Conservation (phyloP, 2,888 invertebrate genomes). For the Erebia aethiops region DNA sequence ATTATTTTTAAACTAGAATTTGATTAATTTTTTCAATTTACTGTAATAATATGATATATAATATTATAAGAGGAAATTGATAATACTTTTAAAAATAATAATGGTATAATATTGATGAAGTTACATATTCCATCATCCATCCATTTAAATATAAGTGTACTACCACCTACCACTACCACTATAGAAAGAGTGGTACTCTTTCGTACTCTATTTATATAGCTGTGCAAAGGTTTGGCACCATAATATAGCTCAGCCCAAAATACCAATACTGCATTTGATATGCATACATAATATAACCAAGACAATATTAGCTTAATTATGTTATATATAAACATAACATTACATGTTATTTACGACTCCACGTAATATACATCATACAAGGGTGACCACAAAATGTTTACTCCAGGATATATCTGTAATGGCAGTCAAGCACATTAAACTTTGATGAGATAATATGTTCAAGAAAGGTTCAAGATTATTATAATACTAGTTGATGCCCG, state of each 20-base stretch:
- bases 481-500: too few species aligned
- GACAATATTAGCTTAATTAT: conserved; percentile 28
- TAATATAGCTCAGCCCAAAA: too few species aligned
- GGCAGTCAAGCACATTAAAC: background rate
- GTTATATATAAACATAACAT: conserved; percentile 31
- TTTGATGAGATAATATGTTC: background rate
- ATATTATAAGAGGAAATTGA: too few species aligned
- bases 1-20: background rate
- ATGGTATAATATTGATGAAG: too few species aligned
- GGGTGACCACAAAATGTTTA: conserved; percentile 1
- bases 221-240: too few species aligned
- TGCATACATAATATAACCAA: conserved; percentile 26
- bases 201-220: too few species aligned
- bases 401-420: background rate
- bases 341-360: conserved; percentile 18
- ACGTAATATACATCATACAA: conserved; percentile 8
- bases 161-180: too few species aligned
- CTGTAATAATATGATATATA: too few species aligned
- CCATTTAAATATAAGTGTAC: too few species aligned
- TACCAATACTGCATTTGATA: conserved; percentile 12
- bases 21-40: background rate
- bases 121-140: too few species aligned
- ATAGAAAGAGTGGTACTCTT: too few species aligned
- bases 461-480: background rate
- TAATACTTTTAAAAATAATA: too few species aligned